Conservation (phyloP, 2,113 vertebrate genomes). For the Takifugu bimaculatus region DNA sequence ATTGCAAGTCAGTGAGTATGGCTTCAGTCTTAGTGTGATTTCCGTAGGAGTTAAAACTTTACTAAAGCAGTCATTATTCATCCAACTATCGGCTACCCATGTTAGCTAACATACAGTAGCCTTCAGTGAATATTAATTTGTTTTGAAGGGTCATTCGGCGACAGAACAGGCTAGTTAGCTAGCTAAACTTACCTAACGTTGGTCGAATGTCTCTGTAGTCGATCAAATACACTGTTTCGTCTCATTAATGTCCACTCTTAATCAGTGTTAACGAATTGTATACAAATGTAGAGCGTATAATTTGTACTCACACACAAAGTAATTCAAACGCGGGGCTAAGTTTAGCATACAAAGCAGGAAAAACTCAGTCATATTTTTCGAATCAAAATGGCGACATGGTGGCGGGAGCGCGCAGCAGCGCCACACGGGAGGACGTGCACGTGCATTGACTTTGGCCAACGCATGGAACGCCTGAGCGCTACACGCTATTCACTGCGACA, state of each 20-base stretch:
- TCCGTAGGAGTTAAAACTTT: conserved; percentile 15
- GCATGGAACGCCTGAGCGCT: neutral
- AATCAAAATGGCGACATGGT: conserved; percentile 78
- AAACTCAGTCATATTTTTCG: conserved; percentile 76
- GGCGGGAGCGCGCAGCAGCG: conserved; percentile 50
- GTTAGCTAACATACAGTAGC: conserved; percentile 51
- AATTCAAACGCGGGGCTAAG: conserved; percentile 51
- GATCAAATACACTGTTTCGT: conserved; percentile 7
- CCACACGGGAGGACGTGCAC: conserved; percentile 37
- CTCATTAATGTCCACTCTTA: conserved; percentile 1
- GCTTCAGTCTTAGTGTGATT: conserved; percentile 14
- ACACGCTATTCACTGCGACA: neutral
- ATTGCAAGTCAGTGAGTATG: conserved; percentile 7
- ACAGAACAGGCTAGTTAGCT: conserved; percentile 51
- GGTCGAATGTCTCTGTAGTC: conserved; percentile 44
- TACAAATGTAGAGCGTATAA: conserved; percentile 12
- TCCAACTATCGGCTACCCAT: conserved; percentile 41
- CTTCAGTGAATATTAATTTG: conserved; percentile 57
- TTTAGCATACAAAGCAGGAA: conserved; percentile 67
- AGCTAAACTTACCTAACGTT: conserved; percentile 62
- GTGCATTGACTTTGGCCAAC: conserved; percentile 41
- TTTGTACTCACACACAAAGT: conserved; percentile 44
- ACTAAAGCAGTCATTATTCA: conserved; percentile 26
- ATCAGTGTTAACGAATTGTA: conserved; percentile 7
- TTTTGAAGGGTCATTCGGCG: conserved; percentile 66